Evolutionary conservation across 2,888 invertebrate species (phyloP).

Genomic region (Perithous albicinctus): DNA sequence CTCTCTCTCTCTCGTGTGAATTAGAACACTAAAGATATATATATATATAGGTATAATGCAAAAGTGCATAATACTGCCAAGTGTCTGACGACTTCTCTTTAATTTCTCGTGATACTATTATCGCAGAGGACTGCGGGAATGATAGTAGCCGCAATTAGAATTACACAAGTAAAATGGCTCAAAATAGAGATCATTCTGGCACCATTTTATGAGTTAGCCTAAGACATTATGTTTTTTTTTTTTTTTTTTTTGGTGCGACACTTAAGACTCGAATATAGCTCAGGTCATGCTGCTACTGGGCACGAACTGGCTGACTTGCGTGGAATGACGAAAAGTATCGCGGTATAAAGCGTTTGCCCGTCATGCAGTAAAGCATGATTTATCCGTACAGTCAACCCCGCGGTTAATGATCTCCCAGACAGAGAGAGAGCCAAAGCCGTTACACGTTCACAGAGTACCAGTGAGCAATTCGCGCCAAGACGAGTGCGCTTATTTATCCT

Average conservation of each 20-base stretch:
- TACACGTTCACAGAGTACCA: slow-evolving; percentile 67
- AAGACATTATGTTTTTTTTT: slow-evolving; percentile 7
- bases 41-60: not conserved
- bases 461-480: slow-evolving; percentile 51
- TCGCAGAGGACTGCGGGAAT: slow-evolving; percentile 36
- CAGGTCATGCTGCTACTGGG: slow-evolving; percentile 6
- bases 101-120: slow-evolving; percentile 46
- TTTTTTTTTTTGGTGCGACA: not conserved
- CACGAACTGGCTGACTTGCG: not conserved
- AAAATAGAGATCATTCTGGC: slow-evolving; percentile 49
- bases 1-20: slow-evolving; percentile 56
- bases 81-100: slow-evolving; percentile 24
- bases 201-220: slow-evolving; percentile 32
- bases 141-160: slow-evolving; percentile 55
- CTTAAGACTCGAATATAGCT: slow-evolving; percentile 9
- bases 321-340: slow-evolving; percentile 55
- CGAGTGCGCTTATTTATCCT: slow-evolving; percentile 76
- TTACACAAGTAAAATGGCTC: slow-evolving; percentile 48
- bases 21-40: slow-evolving; percentile 33
- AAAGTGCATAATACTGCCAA: slow-evolving; percentile 28
- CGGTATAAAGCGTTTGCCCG: slow-evolving; percentile 54
- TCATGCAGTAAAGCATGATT: slow-evolving; percentile 80
- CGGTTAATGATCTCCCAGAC: slow-evolving; percentile 64
- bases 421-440: slow-evolving; percentile 38
- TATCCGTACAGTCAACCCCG: slow-evolving; percentile 74